Evolutionary conservation across 2,113 vertebrate genomes (phyloP), one percentile per base, ranked within the genome.

Genomic region (Sylvilagus bachmani): DNA sequence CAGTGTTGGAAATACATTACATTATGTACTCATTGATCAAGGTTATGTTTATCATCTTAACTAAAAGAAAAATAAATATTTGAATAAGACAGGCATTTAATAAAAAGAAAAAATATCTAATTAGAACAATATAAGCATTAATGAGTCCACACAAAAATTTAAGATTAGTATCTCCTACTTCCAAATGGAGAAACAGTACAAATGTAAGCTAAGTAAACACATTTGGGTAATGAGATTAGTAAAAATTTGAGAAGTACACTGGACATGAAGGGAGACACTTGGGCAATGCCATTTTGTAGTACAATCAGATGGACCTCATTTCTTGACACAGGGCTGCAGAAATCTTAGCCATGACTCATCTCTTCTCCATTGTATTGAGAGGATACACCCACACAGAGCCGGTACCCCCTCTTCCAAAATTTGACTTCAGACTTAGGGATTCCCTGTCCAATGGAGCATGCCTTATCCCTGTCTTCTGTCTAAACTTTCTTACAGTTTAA

Each of bases 91-190:
- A 77, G 10, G 62, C 14, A 53, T 89, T 89, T 14, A 51, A 67
- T 67, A 36, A 79, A 79, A 64, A 85, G n/a, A 51, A 67, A 19
- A 93, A 95, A 85, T 66, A 33, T 4, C 10, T 77, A 29, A 49
- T 73, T 73, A 73, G 13, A 80, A 93, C 80, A 85, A 14, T 36
- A 13, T 61, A 74, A 71, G 53, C 6, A 66, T 27, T 12, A n/a
- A 5, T 44, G 62, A 55, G 49, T 12, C 14, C 13, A 66, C n/a
- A 90, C 64, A 55, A 67, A 74, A 51, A 31, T 55, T 53, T 85
- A 69, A 4, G 0, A 12, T 38, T 90, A 44, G 25, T 0, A 90
- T 64, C 6, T 69, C 3, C 24, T 87, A 31, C 27, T 74, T 83
- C 9, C 17, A 87, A 78, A 69, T 55, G 24, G 29, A 74, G 81